Percentiles rank a stretch among this genome's conserved stretches.
phyloP scores from a whole-genome alignment of 2,888 invertebrate genomes.

The Tyria jacobaeae region DNA sequence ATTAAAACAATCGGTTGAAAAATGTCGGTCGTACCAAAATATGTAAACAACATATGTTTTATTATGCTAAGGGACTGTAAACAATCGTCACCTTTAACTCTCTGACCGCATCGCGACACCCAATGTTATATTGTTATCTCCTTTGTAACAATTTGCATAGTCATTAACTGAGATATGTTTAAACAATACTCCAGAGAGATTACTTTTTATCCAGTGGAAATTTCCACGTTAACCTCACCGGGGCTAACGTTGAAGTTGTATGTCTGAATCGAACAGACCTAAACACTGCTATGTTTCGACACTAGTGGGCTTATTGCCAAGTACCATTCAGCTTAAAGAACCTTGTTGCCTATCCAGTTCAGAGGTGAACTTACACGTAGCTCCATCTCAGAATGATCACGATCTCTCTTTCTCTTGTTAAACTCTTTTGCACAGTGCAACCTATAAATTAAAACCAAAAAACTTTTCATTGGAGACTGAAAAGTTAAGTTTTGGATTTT shows the following conservation, averaged over 20 bases:
- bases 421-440: too few relatives aligned
- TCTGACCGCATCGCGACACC: neutral
- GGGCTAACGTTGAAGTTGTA: too few relatives aligned
- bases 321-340: neutral
- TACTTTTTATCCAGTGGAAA: too few relatives aligned
- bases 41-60: constrained; percentile 6
- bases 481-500: neutral
- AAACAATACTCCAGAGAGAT: too few relatives aligned
- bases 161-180: neutral
- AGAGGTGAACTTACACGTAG: too few relatives aligned
- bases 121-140: neutral
- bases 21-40: neutral
- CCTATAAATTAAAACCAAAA: neutral
- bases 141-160: neutral
- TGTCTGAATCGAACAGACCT: too few relatives aligned
- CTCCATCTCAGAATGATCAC: too few relatives aligned
- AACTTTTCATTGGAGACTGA: neutral
- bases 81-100: neutral
- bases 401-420: too few relatives aligned
- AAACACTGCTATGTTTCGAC: neutral
- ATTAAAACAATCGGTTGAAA: constrained; percentile 6
- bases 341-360: neutral
- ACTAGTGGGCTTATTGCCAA: neutral
- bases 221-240: too few relatives aligned
- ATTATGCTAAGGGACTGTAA: neutral